Percentiles rank a stretch among this genome's conserved stretches.
Conservation (phyloP, 2,797 vertebrate genomes). For the Cyclura pinguis region DNA sequence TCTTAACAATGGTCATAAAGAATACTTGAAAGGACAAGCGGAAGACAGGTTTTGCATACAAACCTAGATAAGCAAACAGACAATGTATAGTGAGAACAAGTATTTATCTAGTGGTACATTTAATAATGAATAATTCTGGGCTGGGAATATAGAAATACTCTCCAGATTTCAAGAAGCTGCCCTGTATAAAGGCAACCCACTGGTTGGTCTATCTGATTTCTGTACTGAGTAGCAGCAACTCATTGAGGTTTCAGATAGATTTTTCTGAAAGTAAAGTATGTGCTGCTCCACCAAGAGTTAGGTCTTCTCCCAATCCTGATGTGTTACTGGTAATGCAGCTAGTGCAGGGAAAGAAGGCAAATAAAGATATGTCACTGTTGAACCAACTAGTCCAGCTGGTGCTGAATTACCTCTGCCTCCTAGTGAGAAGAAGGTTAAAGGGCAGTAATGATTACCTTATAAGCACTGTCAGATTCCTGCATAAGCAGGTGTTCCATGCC, state of each 20-base stretch:
- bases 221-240: background rate
- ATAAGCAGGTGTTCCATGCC: slow-evolving; percentile 28
- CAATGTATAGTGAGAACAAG: background rate
- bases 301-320: background rate
- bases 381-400: background rate
- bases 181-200: too few species aligned
- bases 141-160: background rate
- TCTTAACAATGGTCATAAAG: too few species aligned
- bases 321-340: background rate
- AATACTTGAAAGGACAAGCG: too few species aligned
- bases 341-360: background rate
- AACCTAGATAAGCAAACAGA: too few species aligned
- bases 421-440: slow-evolving; percentile 28
- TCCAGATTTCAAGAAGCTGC: background rate
- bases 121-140: background rate
- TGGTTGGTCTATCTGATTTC: background rate
- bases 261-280: background rate
- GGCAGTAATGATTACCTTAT: slow-evolving; percentile 14
- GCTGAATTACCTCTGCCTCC: slow-evolving; percentile 16
- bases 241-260: background rate
- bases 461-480: slow-evolving; percentile 1
- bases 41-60: too few species aligned
- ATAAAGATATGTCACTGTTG: background rate
- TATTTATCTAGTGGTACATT: too few species aligned
- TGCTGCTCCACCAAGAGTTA: background rate